Conservation (phyloP, 2,888 invertebrate species). For the Pomacea canaliculata region DNA sequence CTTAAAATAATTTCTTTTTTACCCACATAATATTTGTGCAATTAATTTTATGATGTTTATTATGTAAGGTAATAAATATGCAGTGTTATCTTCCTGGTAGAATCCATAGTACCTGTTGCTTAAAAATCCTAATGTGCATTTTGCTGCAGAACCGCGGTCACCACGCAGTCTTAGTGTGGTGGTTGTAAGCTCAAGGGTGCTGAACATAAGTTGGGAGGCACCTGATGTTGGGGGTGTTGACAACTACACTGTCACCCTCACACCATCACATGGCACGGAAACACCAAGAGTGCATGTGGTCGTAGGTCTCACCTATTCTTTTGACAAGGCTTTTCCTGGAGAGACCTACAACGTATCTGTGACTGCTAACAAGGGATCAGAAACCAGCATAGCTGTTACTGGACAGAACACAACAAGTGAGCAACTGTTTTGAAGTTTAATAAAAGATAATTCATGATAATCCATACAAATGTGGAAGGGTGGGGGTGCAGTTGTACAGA, state of each 20-base stretch:
- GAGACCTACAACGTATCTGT: constrained; percentile 43
- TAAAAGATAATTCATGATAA: not conserved
- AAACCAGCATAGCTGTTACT: constrained; percentile 28
- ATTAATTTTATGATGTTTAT: too few species aligned
- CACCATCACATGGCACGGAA: constrained; percentile 31
- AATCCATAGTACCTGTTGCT: too few species aligned
- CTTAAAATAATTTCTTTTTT: too few species aligned
- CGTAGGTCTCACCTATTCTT: constrained; percentile 1
- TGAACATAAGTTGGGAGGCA: constrained; percentile 42
- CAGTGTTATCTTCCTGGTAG: too few species aligned
- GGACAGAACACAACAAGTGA: constrained; percentile 40
- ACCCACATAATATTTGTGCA: too few species aligned
- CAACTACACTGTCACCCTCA: constrained; percentile 43
- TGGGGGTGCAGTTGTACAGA: not conserved
- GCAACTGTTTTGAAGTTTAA: constrained; percentile 8
- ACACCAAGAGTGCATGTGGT: constrained; percentile 13
- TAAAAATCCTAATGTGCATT: not conserved
- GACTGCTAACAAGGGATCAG: constrained; percentile 33
- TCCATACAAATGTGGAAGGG: not conserved
- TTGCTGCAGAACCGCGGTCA: constrained; percentile 40
- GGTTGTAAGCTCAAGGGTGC: constrained; percentile 37
- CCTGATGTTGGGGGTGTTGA: constrained; percentile 43
- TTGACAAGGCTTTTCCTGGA: constrained; percentile 29
- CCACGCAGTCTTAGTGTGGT: constrained; percentile 36
- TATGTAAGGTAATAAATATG: too few species aligned